These are phyloP conservation scores for Tachycineta bicolor DNA, from an alignment of 2,113 vertebrate species.

Conservation along the genomic window DNA sequence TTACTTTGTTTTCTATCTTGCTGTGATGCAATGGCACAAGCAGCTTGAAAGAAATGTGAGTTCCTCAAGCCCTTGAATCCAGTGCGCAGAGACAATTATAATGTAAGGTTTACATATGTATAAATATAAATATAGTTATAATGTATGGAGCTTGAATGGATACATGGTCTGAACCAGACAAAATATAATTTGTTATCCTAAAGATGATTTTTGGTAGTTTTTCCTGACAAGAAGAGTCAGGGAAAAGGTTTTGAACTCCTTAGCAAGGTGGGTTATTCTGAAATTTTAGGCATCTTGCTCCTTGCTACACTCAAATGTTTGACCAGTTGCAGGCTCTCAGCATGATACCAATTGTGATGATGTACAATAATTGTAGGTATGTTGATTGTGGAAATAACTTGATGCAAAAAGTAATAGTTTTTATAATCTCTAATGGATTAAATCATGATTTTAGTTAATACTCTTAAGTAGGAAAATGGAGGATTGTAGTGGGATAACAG, in stretches of 20 bases:
- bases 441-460: not conserved
- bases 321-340: not conserved
- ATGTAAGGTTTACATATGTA: not conserved
- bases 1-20: not conserved
- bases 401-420: not conserved
- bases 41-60: not conserved
- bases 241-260: not conserved
- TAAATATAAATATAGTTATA: too few species aligned
- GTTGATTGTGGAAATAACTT: not conserved
- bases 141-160: not conserved
- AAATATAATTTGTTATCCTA: not conserved
- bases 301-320: not conserved
- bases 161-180: not conserved
- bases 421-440: not conserved
- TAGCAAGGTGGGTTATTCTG: not conserved
- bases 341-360: not conserved
- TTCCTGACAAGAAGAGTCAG: not conserved
- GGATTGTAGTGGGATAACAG: not conserved
- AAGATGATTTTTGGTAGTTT: not conserved
- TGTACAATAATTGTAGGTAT: not conserved
- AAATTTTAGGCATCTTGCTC: not conserved
- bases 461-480: not conserved
- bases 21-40: not conserved
- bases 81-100: not conserved
- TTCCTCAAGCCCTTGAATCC: not conserved